These are phyloP conservation scores for Gallirallus australis DNA, from an alignment of 2,797 vertebrate species.

Conservation along the genomic window DNA sequence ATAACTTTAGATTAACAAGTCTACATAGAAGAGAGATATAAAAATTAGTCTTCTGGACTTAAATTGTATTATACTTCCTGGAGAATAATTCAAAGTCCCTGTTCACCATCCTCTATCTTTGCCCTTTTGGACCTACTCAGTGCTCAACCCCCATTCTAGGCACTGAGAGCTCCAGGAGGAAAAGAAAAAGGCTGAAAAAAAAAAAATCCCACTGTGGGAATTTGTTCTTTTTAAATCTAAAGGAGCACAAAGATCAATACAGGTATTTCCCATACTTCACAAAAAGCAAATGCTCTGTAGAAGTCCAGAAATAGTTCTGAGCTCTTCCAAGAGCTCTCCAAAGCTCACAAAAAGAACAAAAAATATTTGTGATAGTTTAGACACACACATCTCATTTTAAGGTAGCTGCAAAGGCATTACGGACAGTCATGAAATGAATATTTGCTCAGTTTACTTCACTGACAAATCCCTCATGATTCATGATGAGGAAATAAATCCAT, in stretches of 20 bases:
- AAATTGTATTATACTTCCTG: neutral
- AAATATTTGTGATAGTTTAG: neutral
- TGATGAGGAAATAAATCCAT: conserved; percentile 23
- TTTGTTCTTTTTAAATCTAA: neutral
- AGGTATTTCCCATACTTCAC: neutral
- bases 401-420: neutral
- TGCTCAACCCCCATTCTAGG: neutral
- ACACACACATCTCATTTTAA: neutral
- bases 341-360: neutral
- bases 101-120: neutral
- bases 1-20: neutral
- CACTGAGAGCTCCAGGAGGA: neutral
- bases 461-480: conserved; percentile 35
- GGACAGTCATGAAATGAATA: neutral
- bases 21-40: neutral
- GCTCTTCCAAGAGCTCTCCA: neutral
- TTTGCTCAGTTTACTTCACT: conserved; percentile 1
- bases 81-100: neutral
- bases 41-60: neutral
- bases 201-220: neutral
- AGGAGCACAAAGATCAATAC: neutral
- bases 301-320: neutral
- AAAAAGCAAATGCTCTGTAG: neutral
- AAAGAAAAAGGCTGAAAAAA: neutral
- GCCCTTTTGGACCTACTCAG: neutral